These are phyloP conservation scores for Mustela lutreola DNA, from an alignment of 2,113 vertebrate genomes.

Conservation along the genomic window DNA sequence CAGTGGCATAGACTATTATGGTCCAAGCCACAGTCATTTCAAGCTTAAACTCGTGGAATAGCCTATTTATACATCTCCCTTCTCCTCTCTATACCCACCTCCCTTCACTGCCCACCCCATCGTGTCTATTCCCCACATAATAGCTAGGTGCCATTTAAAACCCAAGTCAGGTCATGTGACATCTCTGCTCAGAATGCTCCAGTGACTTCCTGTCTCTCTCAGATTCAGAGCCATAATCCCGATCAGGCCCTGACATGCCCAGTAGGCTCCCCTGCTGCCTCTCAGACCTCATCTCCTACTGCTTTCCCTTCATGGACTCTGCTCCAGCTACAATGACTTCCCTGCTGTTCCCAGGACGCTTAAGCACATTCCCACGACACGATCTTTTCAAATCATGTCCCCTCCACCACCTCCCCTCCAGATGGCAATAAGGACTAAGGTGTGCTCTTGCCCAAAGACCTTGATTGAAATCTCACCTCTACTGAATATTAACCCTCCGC, in stretches of 20 bases:
- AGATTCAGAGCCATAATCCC: background rate
- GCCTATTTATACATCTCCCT: background rate
- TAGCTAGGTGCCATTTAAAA: background rate
- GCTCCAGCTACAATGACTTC: background rate
- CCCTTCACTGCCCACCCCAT: too few relatives aligned
- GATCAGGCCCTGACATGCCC: too few relatives aligned
- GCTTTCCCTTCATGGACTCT: background rate
- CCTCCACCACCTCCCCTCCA: background rate
- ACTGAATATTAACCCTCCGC: background rate
- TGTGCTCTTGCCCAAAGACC: background rate
- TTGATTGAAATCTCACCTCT: background rate
- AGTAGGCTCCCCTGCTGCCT: background rate
- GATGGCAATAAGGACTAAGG: background rate
- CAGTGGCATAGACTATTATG: background rate
- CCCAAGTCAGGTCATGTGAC: background rate
- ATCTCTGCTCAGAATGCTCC: background rate
- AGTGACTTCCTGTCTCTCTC: background rate
- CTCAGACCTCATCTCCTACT: background rate
- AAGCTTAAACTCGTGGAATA: background rate
- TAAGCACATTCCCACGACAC: background rate
- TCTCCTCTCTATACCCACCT: background rate
- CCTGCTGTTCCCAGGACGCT: background rate
- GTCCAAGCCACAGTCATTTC: background rate
- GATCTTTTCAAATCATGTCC: background rate
- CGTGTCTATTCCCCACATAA: background rate